Percentiles rank a stretch among this genome's conserved stretches.
phyloP scores from a whole-genome alignment of 1,140 invertebrate species.

The Luehdorfia chinensis region DNA sequence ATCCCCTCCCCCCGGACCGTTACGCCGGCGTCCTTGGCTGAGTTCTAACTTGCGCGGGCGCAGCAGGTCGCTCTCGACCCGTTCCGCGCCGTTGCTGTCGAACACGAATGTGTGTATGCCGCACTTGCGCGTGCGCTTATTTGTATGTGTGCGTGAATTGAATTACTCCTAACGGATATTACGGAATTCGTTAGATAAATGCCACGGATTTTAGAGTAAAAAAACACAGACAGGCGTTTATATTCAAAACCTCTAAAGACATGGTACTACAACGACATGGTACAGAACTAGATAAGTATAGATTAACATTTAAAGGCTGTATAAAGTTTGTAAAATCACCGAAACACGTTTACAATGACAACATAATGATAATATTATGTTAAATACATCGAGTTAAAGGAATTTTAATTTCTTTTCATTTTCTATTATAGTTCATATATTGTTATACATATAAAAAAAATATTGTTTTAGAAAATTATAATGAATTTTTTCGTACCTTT shows the following conservation, averaged over 20 bases:
- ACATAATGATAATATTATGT: slow-evolving; percentile 7
- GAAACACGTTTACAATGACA: not conserved
- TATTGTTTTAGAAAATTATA: too few species aligned
- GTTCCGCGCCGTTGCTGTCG: slow-evolving; percentile 54
- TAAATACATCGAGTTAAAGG: not conserved
- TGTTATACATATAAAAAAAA: too few species aligned
- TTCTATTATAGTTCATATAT: too few species aligned
- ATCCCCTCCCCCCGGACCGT: slow-evolving; percentile 46
- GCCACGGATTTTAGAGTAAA: slow-evolving; percentile 44
- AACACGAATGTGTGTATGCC: slow-evolving; percentile 52
- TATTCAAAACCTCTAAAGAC: slow-evolving; percentile 16
- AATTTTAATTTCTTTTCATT: too few species aligned
- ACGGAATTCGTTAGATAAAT: slow-evolving; percentile 69
- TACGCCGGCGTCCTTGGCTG: slow-evolving; percentile 74
- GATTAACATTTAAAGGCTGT: not conserved
- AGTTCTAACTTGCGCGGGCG: slow-evolving; percentile 68
- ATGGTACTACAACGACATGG: too few species aligned
- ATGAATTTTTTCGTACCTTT: too few species aligned
- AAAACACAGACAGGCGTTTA: slow-evolving; percentile 22
- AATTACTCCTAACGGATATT: slow-evolving; percentile 73
- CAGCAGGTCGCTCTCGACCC: slow-evolving; percentile 67
- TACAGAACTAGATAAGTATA: too few species aligned
- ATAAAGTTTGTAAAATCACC: not conserved
- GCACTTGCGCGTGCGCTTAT: slow-evolving; percentile 23
- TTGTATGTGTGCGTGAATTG: slow-evolving; percentile 48